Base-by-base conservation (phyloP, 2,888 invertebrate species). In the Drosophila meridionalis region DNA sequence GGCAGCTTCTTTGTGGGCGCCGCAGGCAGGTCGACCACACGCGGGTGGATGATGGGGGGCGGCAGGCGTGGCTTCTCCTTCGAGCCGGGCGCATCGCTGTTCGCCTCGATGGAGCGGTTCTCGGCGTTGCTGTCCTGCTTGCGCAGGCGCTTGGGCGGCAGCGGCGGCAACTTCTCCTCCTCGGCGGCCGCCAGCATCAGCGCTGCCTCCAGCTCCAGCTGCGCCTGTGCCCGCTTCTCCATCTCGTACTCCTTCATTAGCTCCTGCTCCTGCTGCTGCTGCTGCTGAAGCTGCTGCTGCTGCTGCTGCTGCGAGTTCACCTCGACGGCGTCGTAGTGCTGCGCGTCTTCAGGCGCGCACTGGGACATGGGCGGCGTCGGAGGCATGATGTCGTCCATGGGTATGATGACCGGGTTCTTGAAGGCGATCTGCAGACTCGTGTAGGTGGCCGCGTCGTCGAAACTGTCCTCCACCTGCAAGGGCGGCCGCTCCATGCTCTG, bases 401-500 rank as follows among this genome's bases (percentile, higher is more conserved):
- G 94, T 45, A 97, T 94, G 0, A 96, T 96, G 2, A 97, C 93
- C 0, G 97, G 97, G 93, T 97, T 97, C 92, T 96, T 97, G 93
- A 97, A 97, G 0, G 97, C 97, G 90, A 97, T 94, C 90, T 97
- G 97, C 61, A 97, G 93, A 90, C 97, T 97, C 1, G 97, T 96
- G 89, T 97, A 97, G 0, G 97, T 97, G 69, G 96, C 96, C 40
- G 96, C 95, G 86, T 97, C 97, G 87, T 96, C 95, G 76, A 96
- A 96, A 47, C 95, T 95, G 38, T 94, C 94, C 48, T 95, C 96
- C 0, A 94, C 83, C 52, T 95, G 95, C 92, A 94, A 93, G 3
- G 89, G 76, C 1, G 87, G 78, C 1, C 77, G 69, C 2, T 82
- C 89, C 63, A 91, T 66, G 32, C 82, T 85, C 64, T 84, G 87